Base-by-base conservation (phyloP, 2,113 vertebrate species). In the Cyanocitta stelleri region DNA sequence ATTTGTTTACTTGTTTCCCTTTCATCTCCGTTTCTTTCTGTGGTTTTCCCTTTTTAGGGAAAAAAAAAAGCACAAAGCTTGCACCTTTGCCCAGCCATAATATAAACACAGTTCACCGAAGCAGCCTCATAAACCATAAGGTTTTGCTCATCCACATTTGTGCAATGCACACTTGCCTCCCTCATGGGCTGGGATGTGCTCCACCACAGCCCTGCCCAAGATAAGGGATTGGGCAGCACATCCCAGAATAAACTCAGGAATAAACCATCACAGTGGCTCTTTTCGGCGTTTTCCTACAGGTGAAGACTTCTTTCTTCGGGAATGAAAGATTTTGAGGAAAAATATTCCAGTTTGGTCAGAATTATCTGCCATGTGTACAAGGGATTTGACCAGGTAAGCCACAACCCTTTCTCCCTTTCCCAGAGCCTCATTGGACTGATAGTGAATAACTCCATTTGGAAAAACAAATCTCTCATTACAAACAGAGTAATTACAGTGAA, bases 1-100 rank as follows among this genome's bases (percentile, higher is more conserved):
- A 67, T 95, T 96, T 97, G 85, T 96, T 97, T 96, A 93, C 69
- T 85, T 95, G 37, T 89, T 87, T 95, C 87, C 26, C 85, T 96
- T 88, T 85, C 33, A 4, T 93, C 55, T 87, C 49, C 1, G 0
- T 89, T 84, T 82, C 91, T 95, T 93, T 89, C 69, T 48, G 16
- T 69, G 68, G 58, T 95, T 93, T 95, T 89, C 66, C 80, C 46
- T 74, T 81, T 90, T 90, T n/a, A 22, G 3, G 48, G 4, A 11
- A 66, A 55, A 74, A 27, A 20, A 55, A 51, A 41, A 73, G 29
- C 43, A 35, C 69, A 76, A 76, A 87, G 29, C 43, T 63, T 73
- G 37, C 80, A 93, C 69, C 86, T 89, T 88, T 11, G 3, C 55
- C 59, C 69, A 95, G 22, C 24, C n/a, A 26, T 66, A 78, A 55